phyloP scores from a whole-genome alignment of 2,888 invertebrate species.

The Sinohyriopsis cumingii region DNA sequence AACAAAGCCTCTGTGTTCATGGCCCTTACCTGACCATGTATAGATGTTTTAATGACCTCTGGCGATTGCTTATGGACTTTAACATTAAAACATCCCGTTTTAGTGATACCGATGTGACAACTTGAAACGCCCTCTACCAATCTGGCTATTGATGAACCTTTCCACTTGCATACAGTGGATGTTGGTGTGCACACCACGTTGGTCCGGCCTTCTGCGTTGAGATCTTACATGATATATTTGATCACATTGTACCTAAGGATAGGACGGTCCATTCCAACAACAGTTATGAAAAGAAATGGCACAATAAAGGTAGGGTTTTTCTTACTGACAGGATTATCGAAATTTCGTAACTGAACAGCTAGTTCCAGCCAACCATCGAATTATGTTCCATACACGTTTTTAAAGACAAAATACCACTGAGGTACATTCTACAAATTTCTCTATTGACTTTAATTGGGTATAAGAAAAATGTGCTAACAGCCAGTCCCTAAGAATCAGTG shows the following conservation, averaged over 20 bases:
- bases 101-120: conserved; percentile 1
- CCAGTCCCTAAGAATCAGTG: conserved; percentile 5
- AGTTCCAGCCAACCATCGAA: conserved; percentile 11
- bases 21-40: neutral
- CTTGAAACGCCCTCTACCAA: neutral
- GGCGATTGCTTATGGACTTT: neutral
- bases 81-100: neutral
- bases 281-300: conserved; percentile 15
- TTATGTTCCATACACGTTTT: conserved; percentile 5
- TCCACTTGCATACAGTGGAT: neutral
- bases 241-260: conserved; percentile 27
- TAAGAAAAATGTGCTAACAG: conserved; percentile 2
- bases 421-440: conserved; percentile 4
- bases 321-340: neutral
- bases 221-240: conserved; percentile 1
- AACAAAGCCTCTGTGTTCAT: neutral
- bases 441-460: neutral
- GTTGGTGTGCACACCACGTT: neutral
- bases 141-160: neutral
- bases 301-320: neutral
- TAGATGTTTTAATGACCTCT: neutral
- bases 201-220: neutral
- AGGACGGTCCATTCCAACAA: conserved; percentile 4
- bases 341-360: conserved; percentile 1
- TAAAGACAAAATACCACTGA: neutral